A percentile compares a stretch with the other conserved stretches of the same genome.
Evolutionary conservation across 1,140 invertebrate genomes (phyloP).

Genomic region (Zaprionus vittiger): DNA sequence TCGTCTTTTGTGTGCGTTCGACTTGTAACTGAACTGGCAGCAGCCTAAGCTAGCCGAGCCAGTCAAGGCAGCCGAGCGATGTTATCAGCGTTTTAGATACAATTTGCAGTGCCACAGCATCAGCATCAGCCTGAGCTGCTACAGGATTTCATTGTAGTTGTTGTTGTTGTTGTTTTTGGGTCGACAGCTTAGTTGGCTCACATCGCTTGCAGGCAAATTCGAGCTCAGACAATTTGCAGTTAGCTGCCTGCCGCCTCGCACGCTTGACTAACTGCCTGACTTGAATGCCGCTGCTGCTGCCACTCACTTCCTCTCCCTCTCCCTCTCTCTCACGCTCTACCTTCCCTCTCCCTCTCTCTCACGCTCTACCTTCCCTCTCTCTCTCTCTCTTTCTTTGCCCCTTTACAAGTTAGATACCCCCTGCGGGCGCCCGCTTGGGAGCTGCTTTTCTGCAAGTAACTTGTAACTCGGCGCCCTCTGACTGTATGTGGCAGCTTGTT

Average conservation of each 20-base stretch:
- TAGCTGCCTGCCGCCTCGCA: constrained; percentile 54
- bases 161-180: constrained; percentile 9
- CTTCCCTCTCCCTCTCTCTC: neutral
- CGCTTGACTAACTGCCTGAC: constrained; percentile 70
- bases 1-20: constrained; percentile 33
- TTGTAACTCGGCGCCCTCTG: constrained; percentile 37
- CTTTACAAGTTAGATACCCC: neutral
- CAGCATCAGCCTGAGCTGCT: neutral
- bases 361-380: neutral
- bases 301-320: constrained; percentile 22
- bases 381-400: neutral
- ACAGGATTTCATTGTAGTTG: constrained; percentile 5
- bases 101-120: constrained; percentile 37
- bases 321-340: constrained; percentile 4
- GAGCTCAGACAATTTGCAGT: constrained; percentile 77
- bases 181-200: constrained; percentile 18
- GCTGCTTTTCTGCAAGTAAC: constrained; percentile 35
- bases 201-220: constrained; percentile 67
- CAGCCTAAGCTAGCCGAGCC: constrained; percentile 34
- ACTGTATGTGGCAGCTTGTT: constrained; percentile 27
- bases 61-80: constrained; percentile 55
- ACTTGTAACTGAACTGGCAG: constrained; percentile 23
- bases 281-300: constrained; percentile 18
- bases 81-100: constrained; percentile 65
- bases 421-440: constrained; percentile 9